Evolutionary conservation across 2,888 invertebrate species (phyloP).

Genomic region (Parnassius smintheus): DNA sequence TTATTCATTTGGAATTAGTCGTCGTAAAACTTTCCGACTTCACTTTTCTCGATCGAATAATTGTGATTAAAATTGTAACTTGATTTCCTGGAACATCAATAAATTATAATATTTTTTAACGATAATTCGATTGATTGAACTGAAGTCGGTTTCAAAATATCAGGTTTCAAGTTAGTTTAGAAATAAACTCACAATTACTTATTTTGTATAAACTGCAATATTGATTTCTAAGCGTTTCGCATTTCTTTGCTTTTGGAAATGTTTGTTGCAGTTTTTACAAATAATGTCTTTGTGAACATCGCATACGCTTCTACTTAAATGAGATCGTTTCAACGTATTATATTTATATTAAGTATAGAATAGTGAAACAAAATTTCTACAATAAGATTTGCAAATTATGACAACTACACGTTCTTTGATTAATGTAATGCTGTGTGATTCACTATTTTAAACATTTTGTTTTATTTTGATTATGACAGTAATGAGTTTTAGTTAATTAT

Average conservation of each 20-base stretch:
- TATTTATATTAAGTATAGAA: slow-evolving; percentile 76
- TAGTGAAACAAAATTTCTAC: slow-evolving; percentile 67
- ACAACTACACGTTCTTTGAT: slow-evolving; percentile 60
- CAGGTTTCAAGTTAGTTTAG: slow-evolving; percentile 53
- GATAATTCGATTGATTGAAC: slow-evolving; percentile 49
- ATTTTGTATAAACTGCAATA: slow-evolving; percentile 45
- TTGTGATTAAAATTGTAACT: slow-evolving; percentile 6
- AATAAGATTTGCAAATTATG: slow-evolving; percentile 73
- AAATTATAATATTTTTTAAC: slow-evolving; percentile 1
- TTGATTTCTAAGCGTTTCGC: slow-evolving; percentile 23
- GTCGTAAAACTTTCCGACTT: slow-evolving; percentile 37
- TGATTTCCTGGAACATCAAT: slow-evolving; percentile 18
- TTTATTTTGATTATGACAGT: slow-evolving; percentile 39
- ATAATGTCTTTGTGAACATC: slow-evolving; percentile 55
- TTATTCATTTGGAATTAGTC: slow-evolving; percentile 33
- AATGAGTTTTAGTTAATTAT: slow-evolving; percentile 55
- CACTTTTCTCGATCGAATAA: slow-evolving; percentile 56
- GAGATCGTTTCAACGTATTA: slow-evolving; percentile 76
- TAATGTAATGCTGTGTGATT: slow-evolving; percentile 46
- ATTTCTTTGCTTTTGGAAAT: slow-evolving; percentile 28
- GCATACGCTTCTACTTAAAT: slow-evolving; percentile 77
- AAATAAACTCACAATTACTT: slow-evolving; percentile 47
- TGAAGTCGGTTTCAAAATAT: slow-evolving; percentile 56
- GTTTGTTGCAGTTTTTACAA: slow-evolving; percentile 48
- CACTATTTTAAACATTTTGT: slow-evolving; percentile 41